phyloP scores from a whole-genome alignment of 1,140 invertebrate species.

The Neocloeon triangulifer region DNA sequence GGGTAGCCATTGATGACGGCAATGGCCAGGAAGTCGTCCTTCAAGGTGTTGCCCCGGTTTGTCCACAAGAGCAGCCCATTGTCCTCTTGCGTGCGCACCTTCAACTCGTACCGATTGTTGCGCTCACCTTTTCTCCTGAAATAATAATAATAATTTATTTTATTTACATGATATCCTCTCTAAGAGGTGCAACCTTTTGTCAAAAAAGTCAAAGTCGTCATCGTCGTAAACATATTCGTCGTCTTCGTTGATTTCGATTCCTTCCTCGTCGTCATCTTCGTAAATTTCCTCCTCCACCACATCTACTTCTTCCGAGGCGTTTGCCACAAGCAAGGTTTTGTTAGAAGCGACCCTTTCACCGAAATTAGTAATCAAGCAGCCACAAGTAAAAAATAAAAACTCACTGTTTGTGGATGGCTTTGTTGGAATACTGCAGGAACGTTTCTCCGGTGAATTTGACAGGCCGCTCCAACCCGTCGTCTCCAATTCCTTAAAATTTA shows the following conservation, averaged over 20 bases:
- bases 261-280: constrained; percentile 20
- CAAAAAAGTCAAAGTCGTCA: constrained; percentile 9
- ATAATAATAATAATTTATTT: constrained; percentile 4
- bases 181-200: too few relatives aligned
- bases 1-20: constrained; percentile 33
- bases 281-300: constrained; percentile 20
- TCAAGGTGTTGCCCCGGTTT: constrained; percentile 25
- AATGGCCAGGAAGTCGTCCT: constrained; percentile 31
- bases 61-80: constrained; percentile 47
- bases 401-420: constrained; percentile 31
- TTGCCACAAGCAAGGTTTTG: constrained; percentile 12
- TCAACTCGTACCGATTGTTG: constrained; percentile 44
- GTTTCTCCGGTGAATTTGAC: constrained; percentile 38
- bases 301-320: constrained; percentile 17
- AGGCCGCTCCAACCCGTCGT: constrained; percentile 25
- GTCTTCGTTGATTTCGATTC: constrained; percentile 15
- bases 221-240: constrained; percentile 10
- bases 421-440: constrained; percentile 34
- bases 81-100: constrained; percentile 35
- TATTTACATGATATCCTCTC: constrained; percentile 1
- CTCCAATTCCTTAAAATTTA: constrained; percentile 15
- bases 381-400: constrained; percentile 9
- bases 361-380: constrained; percentile 8
- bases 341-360: constrained; percentile 6
- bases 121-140: constrained; percentile 29